Evolutionary conservation across 2,888 invertebrate species (phyloP), one percentile per base, ranked within the genome.

Genomic region (Synergus japonicus): DNA sequence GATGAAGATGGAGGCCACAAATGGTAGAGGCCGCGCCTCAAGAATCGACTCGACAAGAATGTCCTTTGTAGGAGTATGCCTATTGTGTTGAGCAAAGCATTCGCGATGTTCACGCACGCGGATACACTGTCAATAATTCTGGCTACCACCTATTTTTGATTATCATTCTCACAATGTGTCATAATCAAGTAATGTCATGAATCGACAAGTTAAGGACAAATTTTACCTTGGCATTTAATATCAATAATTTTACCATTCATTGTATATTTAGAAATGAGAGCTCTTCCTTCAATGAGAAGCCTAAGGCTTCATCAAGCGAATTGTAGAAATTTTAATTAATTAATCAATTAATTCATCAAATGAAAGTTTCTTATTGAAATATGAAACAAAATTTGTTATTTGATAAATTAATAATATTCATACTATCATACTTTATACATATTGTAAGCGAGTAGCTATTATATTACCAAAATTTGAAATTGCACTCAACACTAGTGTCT

Each of bases 61-160:
- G 83, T 85, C 84, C 82, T 85, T 83, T 84, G 84, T 84, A 78
- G 81, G 79, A 81, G 83, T 78, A 83, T 80, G 44, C 69, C 69
- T 58, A 78, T 81, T 82, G 67, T 78, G 73, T 64, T 18, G 43
- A n/a, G 49, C 63, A 41, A 78, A 63, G 63, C 63, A 29, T 63
- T 29, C 46, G 43, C 37, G 18, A 76, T 64, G 44, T 63, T 63
- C 44, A 76, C 60, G 63, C 76, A 76, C 44, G 60, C 60, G 58
- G 63, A 63, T 41, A 44, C 44, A 64, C 63, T 58, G 29, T 44
- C 41, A 29, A 18, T n/a, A 4, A 18, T 63, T 43, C 29, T 41
- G 43, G 63, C 63, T 63, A 29, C 63, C 63, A 63, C 29, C 29
- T 63, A 22, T 60, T 29, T 63, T 63, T 22, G 63, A 63, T 63